Evolutionary conservation across 2,113 vertebrate species (phyloP), one percentile per base, ranked within the genome.

Genomic region (Empidonax traillii): DNA sequence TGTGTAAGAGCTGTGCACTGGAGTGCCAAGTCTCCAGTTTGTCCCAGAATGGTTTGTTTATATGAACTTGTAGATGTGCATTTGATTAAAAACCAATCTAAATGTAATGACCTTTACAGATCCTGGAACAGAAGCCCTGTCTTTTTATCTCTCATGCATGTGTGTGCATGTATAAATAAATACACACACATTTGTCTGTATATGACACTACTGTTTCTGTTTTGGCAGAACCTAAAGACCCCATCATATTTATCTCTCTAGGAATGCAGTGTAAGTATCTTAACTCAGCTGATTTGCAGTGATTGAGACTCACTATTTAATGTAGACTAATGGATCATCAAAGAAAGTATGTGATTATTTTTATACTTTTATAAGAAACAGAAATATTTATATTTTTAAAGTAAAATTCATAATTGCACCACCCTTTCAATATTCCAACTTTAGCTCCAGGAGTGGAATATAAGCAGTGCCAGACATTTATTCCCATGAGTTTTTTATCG

Each of bases 401-500:
- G 27, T 73, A 80, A 86, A 85, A 83, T 89, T 74, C 44, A 37
- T 75, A 84, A 75, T 63, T 85, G 81, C 55, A 83, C 49, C 59
- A 93, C 56, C 65, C 71, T 95, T 96, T 89, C 85, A 53, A 81
- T 96, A 83, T 41, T 92, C 91, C 68, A 92, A 31, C 71, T 92
- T 94, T 92, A 94, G 88, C 52, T 39, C 74, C 75, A 92, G 56
- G 37, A 78, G 35, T 79, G 75, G 87, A 97, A 92, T 87, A 94
- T 67, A 87, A 90, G 91, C 93, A 95, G 88, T 97, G 93, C 96
- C 97, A 98, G 77, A 83, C 87, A 88, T 95, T 81, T 94, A 93
- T 95, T 96, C 97, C 82, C 96, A 80, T 65, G 96, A 95, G 95
- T 8, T 91, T 97, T 97, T 97, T 92, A 92, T 96, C 89, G 35